These are phyloP conservation scores for Bos javanicus DNA, from an alignment of 2,113 vertebrate species.

Conservation along the genomic window DNA sequence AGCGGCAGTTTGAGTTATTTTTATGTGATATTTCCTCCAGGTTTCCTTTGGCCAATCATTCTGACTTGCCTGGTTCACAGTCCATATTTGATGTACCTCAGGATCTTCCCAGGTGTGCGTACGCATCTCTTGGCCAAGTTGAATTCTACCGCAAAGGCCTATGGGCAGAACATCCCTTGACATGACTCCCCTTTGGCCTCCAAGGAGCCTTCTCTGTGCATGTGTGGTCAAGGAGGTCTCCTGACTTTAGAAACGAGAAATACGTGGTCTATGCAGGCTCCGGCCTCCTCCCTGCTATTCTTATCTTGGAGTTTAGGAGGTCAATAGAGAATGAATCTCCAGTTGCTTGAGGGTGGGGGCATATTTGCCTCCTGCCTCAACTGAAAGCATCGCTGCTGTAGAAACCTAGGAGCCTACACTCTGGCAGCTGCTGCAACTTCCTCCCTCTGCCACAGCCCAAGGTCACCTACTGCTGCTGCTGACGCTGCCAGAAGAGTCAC, in stretches of 20 bases:
- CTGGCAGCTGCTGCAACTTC: background rate
- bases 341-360: background rate
- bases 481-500: background rate
- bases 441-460: background rate
- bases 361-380: background rate
- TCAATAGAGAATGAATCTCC: background rate
- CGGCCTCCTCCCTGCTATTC: background rate
- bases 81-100: background rate
- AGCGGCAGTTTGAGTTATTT: background rate
- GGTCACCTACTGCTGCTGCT: background rate
- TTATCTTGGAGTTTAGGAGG: background rate
- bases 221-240: background rate
- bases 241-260: background rate
- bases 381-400: too few species aligned
- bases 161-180: background rate
- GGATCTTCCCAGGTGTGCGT: background rate
- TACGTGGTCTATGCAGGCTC: background rate
- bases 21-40: background rate
- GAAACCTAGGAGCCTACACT: background rate
- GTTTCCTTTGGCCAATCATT: background rate
- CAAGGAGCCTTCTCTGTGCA: background rate
- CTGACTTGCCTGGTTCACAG: background rate
- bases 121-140: background rate
- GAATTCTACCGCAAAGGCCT: background rate
- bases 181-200: background rate